Evolutionary conservation across 2,888 invertebrate genomes (phyloP).

Genomic region (Diachrysia chrysitis): DNA sequence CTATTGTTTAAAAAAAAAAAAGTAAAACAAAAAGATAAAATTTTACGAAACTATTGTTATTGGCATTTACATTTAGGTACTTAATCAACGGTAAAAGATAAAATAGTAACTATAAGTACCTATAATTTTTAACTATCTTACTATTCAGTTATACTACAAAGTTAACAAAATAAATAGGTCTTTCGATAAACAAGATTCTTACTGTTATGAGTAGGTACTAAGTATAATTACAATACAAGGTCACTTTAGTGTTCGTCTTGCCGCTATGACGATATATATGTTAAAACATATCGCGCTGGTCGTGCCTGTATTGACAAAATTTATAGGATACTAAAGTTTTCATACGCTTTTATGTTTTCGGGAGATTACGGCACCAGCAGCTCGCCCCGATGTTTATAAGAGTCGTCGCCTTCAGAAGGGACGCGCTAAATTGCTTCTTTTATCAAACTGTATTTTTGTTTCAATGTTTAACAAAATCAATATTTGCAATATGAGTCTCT

Average conservation of each 20-base stretch:
- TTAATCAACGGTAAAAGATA: too few species aligned
- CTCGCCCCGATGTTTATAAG: constrained; percentile 76
- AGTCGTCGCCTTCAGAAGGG: constrained; percentile 69
- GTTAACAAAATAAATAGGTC: too few species aligned
- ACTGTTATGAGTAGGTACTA: too few species aligned
- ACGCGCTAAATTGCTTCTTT: constrained; percentile 72
- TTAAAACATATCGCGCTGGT: constrained; percentile 68
- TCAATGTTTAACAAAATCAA: constrained; percentile 65
- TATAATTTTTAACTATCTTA: too few species aligned
- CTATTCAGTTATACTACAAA: too few species aligned
- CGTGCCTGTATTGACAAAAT: constrained; percentile 79
- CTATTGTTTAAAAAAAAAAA: too few species aligned
- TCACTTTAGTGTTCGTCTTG: constrained; percentile 29
- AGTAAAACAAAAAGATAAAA: too few species aligned
- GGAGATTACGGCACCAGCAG: constrained; percentile 78
- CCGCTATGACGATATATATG: constrained; percentile 62
- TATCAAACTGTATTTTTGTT: constrained; percentile 69
- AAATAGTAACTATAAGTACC: too few species aligned
- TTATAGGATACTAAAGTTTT: constrained; percentile 84
- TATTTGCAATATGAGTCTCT: constrained; percentile 49
- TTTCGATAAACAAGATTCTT: too few species aligned
- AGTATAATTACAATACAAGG: too few species aligned
- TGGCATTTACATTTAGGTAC: too few species aligned
- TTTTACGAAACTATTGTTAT: too few species aligned
- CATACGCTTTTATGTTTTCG: constrained; percentile 81